Conservation (phyloP, 2,888 invertebrate genomes). For the Tridacna gigas region DNA sequence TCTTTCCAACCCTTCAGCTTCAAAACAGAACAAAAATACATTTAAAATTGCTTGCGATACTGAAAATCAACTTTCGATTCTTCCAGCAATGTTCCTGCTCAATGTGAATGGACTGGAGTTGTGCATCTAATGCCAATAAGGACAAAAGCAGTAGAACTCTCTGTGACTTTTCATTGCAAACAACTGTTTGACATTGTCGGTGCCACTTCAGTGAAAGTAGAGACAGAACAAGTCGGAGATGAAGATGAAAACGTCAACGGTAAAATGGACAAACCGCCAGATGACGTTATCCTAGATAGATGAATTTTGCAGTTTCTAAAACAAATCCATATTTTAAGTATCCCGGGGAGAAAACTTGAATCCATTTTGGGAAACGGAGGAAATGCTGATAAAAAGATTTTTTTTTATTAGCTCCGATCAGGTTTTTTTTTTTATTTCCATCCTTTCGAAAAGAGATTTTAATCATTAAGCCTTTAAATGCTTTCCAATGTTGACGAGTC, state of each 20-base stretch:
- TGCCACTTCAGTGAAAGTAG: constrained; percentile 38
- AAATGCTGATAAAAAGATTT: no score
- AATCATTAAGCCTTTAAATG: no score
- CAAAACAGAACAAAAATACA: no score
- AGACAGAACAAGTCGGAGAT: constrained; percentile 12
- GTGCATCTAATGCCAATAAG: constrained; percentile 57
- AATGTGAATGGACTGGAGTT: constrained; percentile 63
- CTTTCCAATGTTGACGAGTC: no score
- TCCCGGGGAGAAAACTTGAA: no score
- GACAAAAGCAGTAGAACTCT: constrained; percentile 48
- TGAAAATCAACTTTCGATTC: not conserved
- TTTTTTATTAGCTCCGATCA: no score
- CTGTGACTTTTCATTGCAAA: constrained; percentile 58
- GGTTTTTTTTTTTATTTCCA: no score
- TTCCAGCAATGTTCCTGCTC: constrained; percentile 54
- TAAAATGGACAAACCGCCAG: constrained; percentile 12
- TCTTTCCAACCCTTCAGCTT: no score
- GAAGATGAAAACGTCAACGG: not conserved
- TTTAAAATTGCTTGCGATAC: no score
- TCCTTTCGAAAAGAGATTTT: no score
- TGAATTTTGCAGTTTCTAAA: not conserved
- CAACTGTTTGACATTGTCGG: constrained; percentile 61
- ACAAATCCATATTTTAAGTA: no score
- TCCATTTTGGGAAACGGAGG: no score
- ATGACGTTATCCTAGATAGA: constrained; percentile 7